Base-by-base conservation (phyloP, 64 coral and sea anemone genomes). In the Pachyseris speciosa region DNA sequence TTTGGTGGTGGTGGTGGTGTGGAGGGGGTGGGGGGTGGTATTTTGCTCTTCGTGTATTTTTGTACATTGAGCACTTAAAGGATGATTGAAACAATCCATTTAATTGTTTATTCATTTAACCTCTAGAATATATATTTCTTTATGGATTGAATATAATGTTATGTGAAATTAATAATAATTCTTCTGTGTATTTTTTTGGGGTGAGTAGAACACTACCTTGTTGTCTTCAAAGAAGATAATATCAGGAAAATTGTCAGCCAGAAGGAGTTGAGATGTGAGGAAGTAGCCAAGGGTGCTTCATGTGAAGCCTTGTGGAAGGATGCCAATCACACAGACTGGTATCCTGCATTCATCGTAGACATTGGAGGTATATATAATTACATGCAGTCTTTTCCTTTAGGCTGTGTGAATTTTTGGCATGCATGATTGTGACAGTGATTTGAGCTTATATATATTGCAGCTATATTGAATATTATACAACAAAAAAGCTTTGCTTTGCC, bases 171-270 rank as follows among this genome's bases (percentile, higher is more conserved):
- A 17, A 11, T 69, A 32, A 36, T 13, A 15, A 37, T 36, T 1
- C 9, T 29, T 31, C 31, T 69, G 34, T 69, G 28, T 37, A 17
- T 38, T 13, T 24, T 38, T 44, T 9, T 73, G n/a, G n/a, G n/a
- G n/a, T n/a, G n/a, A n/a, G n/a, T 73, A 73, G 69, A 73, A 12
- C 69, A 73, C 69, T 73, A 73, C 69, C 69, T 73, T 73, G 69
- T 73, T 73, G 69, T 73, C 69, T 73, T 73, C 19, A 73, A 73
- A 44, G 69, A 73, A n/a, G 69, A 73, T 20, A 44, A 73, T 38
- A 39, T 73, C 11, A 73, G 44, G n/a, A 39, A 39, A 16, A 73
- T 73, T n/a, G 36, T 73, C 36, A 44, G 69, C n/a, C 10, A 19
- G 19, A 38, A 39, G 0, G 69, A 73, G 17, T 20, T 73, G 6